Conservation (phyloP, 2,888 invertebrate species). For the Apoderus coryli region DNA sequence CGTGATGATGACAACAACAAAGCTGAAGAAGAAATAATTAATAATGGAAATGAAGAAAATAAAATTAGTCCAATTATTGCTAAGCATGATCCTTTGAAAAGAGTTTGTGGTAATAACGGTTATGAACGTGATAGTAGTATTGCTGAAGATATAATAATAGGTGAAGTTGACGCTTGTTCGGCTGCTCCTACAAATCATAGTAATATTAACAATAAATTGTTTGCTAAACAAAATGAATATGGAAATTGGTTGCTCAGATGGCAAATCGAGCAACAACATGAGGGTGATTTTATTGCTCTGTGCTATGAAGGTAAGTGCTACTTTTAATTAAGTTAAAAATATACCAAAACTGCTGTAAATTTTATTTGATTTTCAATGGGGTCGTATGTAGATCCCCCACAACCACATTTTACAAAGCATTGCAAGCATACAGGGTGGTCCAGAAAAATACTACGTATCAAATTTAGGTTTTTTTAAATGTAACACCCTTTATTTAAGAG, state of each 20-base stretch:
- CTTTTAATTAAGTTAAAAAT: conserved; percentile 1
- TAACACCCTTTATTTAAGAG: too few species aligned
- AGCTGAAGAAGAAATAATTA: conserved; percentile 12
- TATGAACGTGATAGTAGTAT: too few species aligned
- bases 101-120: too few species aligned
- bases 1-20: conserved; percentile 12
- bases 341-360: conserved; percentile 1
- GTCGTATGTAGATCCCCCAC: neutral
- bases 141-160: too few species aligned
- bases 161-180: too few species aligned
- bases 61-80: too few species aligned
- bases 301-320: conserved; percentile 38
- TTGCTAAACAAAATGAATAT: conserved; percentile 33
- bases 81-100: too few species aligned
- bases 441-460: neutral
- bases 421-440: neutral
- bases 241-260: conserved; percentile 33
- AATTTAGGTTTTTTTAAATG: conserved; percentile 1
- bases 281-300: conserved; percentile 41
- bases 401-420: neutral
- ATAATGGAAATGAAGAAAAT: conserved; percentile 8
- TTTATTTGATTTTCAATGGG: neutral
- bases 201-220: conserved; percentile 23
- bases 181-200: too few species aligned
- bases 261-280: conserved; percentile 31